Evolutionary conservation across 2,888 invertebrate genomes (phyloP), one percentile per base, ranked within the genome.

Genomic region (Nomada ruficornis): DNA sequence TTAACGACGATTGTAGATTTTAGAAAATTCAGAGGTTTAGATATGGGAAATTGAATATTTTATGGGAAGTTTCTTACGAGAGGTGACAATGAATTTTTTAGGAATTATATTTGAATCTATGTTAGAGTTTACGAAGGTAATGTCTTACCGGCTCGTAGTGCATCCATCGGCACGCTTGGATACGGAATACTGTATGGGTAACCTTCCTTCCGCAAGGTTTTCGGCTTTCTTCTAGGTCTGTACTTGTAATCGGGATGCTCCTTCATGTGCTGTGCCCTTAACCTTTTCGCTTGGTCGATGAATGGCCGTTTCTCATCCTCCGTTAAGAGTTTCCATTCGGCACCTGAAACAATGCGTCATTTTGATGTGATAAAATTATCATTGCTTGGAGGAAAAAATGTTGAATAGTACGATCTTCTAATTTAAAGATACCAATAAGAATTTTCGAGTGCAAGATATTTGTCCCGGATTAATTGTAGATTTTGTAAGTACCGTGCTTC

Each of bases 291-390:
- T 94, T 99, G 99, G 94, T 99, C 99, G 88, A 99, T 99, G 95
- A 99, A 99, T 42, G 99, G 99, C 91, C 99, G 95, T 94, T 99
- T 99, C 92, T 98, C 98, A 88, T 98, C 97, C 94, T 99, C 99
- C 2, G 97, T 96, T 62, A 99, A 95, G 71, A 98, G 95, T 94
- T 99, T 99, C 99, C 99, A 99, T 95, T 99, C 98, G 18, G 98
- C 98, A 88, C 99, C 97, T 97, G 94, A 13, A 94, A 88, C 59
- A 75, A 82, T 52, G n/a, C 15, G 54, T 59, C 60, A 3, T 82
- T 77, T 29, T 29, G 26, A 1, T 29, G 29, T 29, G 36, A 36
- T 7, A 36, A 5, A 36, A 36, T 36, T 36, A 36, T 36, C 7
- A 7, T 36, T 36, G 36, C 7, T 7, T 0, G 0, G 36, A 36